Percentiles rank a stretch among this genome's conserved stretches.
phyloP scores from a whole-genome alignment of 2,888 invertebrate species.

The Caenorhabditis becei region DNA sequence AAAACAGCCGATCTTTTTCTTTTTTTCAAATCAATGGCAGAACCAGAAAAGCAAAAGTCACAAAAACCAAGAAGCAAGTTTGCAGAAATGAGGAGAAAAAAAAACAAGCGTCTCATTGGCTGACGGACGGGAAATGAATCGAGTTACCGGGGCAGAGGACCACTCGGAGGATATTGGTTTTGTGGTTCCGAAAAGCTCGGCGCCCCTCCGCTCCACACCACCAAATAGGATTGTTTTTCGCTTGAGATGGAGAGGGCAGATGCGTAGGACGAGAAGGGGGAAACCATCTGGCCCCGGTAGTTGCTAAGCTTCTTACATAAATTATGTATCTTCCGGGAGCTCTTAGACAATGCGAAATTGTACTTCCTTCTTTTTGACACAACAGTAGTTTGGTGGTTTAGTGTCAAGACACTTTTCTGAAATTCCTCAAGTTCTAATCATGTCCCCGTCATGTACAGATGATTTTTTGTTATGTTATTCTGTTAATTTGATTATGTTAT shows the following conservation, averaged over 20 bases:
- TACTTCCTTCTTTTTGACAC: background rate
- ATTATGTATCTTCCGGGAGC: constrained; percentile 16
- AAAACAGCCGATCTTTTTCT: constrained; percentile 5
- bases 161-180: constrained; percentile 24
- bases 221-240: constrained; percentile 43
- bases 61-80: background rate
- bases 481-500: background rate
- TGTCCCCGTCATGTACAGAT: no score
- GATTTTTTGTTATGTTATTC: background rate
- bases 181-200: constrained; percentile 8
- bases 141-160: constrained; percentile 28
- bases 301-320: constrained; percentile 46
- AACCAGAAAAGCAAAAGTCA: no score
- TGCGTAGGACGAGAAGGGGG: constrained; percentile 1
- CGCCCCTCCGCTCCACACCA: background rate
- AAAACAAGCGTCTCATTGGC: constrained; percentile 1
- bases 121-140: constrained; percentile 34
- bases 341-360: background rate
- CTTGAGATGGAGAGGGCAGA: background rate
- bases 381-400: background rate
- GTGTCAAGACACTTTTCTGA: no score
- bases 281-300: constrained; percentile 17
- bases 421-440: no score
- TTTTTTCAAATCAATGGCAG: background rate
- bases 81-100: background rate